Base-by-base conservation (phyloP, 2,888 invertebrate genomes). In the Drosophila lacicola region DNA sequence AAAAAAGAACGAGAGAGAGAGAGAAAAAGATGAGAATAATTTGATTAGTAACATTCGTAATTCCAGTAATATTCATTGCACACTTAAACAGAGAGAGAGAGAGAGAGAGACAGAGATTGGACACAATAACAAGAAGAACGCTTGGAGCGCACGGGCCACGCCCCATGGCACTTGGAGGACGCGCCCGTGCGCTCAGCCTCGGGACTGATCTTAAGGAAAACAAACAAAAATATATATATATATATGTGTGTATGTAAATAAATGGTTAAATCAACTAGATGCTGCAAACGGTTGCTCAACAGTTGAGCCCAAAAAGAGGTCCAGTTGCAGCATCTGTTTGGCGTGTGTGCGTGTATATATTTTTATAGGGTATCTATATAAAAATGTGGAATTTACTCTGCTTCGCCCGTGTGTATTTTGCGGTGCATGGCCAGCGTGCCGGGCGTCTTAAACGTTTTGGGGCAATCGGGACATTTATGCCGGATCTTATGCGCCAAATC, bases 361-460 rank as follows among this genome's bases (percentile, higher is more conserved):
- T 9, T 42, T 21, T 47, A 13, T 63, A 63, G 21, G 34, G 51
- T 61, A 73, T 51, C 58, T 9, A 74, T 69, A 78, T 84, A 67
- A 80, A 83, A 80, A 83, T 80, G 71, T 82, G 71, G 69, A 88
- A 88, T 85, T 92, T 92, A 92, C 91, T 92, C 92, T 90, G 91
- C 91, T 88, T 92, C 92, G 84, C 92, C 92, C 68, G 90, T 88
- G 80, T 92, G 92, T 54, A 91, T 90, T 80, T 91, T 92, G 70
- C 91, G 90, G 75, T 92, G 92, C 91, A 92, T 91, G 53, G 91
- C 90, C 79, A 92, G 75, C 58, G 92, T 92, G 70, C 91, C 91
- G 58, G 91, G 91, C 41, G 92, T 92, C 74, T 92, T 92, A 70
- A 92, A 92, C 25, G 91, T 92, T 70, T 91, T 92, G 71, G 92